These are phyloP conservation scores for Cetonia aurata DNA, from an alignment of 2,888 invertebrate genomes.

Conservation along the genomic window DNA sequence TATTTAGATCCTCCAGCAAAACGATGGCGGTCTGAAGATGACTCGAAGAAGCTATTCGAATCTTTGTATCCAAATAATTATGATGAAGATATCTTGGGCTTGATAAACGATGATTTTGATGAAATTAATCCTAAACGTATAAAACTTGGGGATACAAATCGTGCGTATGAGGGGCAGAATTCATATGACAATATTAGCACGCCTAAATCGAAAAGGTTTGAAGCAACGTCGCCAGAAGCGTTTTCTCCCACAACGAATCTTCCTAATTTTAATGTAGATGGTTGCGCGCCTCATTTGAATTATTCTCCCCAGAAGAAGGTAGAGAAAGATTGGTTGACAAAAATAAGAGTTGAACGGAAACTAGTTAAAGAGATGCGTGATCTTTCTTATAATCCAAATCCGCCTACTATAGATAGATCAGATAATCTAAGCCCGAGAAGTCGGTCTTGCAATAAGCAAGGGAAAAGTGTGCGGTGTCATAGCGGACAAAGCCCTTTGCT, in stretches of 20 bases:
- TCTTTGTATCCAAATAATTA: slow-evolving; percentile 9
- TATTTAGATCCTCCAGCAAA: slow-evolving; percentile 25
- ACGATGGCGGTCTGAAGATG: slow-evolving; percentile 6
- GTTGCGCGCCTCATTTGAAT: slow-evolving; percentile 81
- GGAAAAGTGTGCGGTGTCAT: slow-evolving; percentile 14
- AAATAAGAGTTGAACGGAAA: slow-evolving; percentile 71
- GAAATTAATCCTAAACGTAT: slow-evolving; percentile 22
- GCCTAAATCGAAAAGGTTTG: background rate
- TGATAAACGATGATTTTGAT: slow-evolving; percentile 1
- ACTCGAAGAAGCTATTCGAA: background rate
- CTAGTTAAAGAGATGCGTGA: slow-evolving; percentile 58
- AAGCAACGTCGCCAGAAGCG: slow-evolving; percentile 50
- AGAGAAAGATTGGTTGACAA: slow-evolving; percentile 81
- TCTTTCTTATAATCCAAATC: slow-evolving; percentile 52
- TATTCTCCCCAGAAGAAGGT: slow-evolving; percentile 79
- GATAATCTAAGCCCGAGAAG: slow-evolving; percentile 48
- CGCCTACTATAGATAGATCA: slow-evolving; percentile 57
- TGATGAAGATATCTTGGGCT: background rate
- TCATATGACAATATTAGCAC: background rate
- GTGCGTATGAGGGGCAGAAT: background rate
- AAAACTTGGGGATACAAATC: slow-evolving; percentile 11
- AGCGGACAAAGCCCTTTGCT: slow-evolving; percentile 51
- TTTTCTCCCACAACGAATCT: slow-evolving; percentile 72
- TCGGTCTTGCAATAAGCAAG: slow-evolving; percentile 38
- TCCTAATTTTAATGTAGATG: slow-evolving; percentile 82